These are phyloP conservation scores for Xenopus borealis DNA, from an alignment of 2,113 vertebrate genomes.

Conservation along the genomic window DNA sequence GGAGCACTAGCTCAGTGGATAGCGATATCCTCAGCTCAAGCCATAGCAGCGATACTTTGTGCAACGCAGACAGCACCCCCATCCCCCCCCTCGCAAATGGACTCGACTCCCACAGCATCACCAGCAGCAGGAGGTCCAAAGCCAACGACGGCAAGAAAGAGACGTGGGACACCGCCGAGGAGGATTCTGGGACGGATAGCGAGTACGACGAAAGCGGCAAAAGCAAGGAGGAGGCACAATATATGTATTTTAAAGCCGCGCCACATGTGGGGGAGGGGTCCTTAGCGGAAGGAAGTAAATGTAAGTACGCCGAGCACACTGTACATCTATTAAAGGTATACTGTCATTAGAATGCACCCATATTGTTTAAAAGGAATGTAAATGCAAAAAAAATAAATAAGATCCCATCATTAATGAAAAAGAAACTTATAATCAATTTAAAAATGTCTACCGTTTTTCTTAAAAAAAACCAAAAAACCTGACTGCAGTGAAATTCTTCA, in stretches of 20 bases:
- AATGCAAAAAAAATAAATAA: no score
- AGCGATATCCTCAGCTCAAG: slow-evolving; percentile 98
- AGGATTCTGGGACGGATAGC: slow-evolving; percentile 96
- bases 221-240: slow-evolving; percentile 80
- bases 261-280: slow-evolving; percentile 76
- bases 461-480: no score
- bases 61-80: slow-evolving; percentile 86
- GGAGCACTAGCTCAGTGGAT: slow-evolving; percentile 97
- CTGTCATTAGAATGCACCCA: no score
- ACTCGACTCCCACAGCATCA: slow-evolving; percentile 95
- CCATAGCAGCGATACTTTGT: slow-evolving; percentile 95
- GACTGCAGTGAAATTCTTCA: no score
- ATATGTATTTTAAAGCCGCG: slow-evolving; percentile 89
- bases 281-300: slow-evolving; percentile 81
- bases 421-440: no score
- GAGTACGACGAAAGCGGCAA: slow-evolving; percentile 97
- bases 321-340: no score
- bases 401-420: no score
- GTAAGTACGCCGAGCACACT: slow-evolving; percentile 62
- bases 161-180: slow-evolving; percentile 95
- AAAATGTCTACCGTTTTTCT: no score
- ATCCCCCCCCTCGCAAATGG: slow-evolving; percentile 91
- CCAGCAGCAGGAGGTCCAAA: slow-evolving; percentile 94
- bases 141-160: slow-evolving; percentile 95
- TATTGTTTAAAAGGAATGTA: no score